Conservation (phyloP, 2,888 invertebrate species). For the Fragum fragum region DNA sequence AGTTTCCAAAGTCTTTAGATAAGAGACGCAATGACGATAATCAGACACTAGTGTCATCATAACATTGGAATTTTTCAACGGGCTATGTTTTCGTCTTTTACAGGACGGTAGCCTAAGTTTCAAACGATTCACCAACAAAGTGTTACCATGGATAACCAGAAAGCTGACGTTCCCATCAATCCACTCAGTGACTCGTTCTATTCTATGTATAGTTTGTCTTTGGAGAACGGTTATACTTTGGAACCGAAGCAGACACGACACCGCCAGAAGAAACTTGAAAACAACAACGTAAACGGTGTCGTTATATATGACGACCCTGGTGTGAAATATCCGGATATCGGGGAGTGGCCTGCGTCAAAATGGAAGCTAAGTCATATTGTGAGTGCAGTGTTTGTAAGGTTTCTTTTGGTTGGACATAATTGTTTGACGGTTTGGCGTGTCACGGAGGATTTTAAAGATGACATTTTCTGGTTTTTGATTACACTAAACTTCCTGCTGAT, state of each 20-base stretch:
- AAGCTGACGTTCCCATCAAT: background rate
- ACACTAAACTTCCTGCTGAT: constrained; percentile 88
- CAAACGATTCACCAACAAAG: no score
- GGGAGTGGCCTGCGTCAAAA: background rate
- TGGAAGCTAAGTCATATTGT: constrained; percentile 36
- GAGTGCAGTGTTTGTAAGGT: constrained; percentile 65
- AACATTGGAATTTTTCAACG: no score
- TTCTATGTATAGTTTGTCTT: background rate
- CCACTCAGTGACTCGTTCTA: constrained; percentile 29
- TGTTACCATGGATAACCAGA: background rate
- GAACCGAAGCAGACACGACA: background rate
- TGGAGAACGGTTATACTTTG: constrained; percentile 9
- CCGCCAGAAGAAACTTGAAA: constrained; percentile 11
- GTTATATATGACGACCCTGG: constrained; percentile 22
- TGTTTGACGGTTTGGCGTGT: constrained; percentile 96
- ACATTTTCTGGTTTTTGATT: constrained; percentile 93
- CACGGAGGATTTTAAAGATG: constrained; percentile 90
- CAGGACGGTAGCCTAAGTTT: no score
- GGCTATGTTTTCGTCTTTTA: no score
- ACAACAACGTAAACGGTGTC: constrained; percentile 11
- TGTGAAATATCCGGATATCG: constrained; percentile 8
- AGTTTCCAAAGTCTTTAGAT: no score
- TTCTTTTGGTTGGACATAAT: constrained; percentile 90
- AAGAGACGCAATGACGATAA: no score
- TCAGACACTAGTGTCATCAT: no score